Evolutionary conservation across 2,888 invertebrate species (phyloP), one percentile per base, ranked within the genome.

Genomic region (Dioctria linearis): DNA sequence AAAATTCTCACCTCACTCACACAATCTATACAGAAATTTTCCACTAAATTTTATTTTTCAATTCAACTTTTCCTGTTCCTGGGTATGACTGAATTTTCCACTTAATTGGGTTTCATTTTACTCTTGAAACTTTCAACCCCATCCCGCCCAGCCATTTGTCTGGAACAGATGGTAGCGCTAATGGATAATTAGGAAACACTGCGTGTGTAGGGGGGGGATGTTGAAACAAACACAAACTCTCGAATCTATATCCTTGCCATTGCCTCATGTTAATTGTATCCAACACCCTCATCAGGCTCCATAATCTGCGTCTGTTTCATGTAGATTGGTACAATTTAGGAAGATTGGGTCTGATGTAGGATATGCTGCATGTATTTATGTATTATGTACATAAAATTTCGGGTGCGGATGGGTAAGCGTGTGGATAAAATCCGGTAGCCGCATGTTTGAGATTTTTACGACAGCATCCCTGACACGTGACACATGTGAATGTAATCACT

Each of bases 401-500:
- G 25, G 54, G 51, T 54, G 9, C 51, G 37, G 4, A 37, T 43
- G 75, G 75, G 9, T n/a, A 40, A 42, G 42, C 57, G 59, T 75
- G 42, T 59, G 75, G 75, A 57, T 59, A 61, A 75, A 75, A 75
- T 75, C 61, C 65, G 66, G 65, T 78, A 66, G 78, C 66, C 78
- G 78, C 78, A 78, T 78, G 78, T 78, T 66, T 65, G 51, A 78
- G 54, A 78, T 78, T 78, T 78, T 66, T 78, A 66, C 78, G 66
- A 78, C 54, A 78, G 76, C 66, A 78, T 78, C 66, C 78, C 61
- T 79, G 79, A 79, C 79, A 79, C 79, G 79, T 79, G 79, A 79
- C 79, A 79, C 79, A 79, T 79, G 79, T 79, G 79, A 79, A 69
- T 61, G 59, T 79, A 79, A 79, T 79, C 69, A 40, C 69, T 79